Percentiles rank a stretch among this genome's conserved stretches.
These are phyloP conservation scores for Tinea pellionella DNA, from an alignment of 2,888 invertebrate species.

Conservation along the genomic window DNA sequence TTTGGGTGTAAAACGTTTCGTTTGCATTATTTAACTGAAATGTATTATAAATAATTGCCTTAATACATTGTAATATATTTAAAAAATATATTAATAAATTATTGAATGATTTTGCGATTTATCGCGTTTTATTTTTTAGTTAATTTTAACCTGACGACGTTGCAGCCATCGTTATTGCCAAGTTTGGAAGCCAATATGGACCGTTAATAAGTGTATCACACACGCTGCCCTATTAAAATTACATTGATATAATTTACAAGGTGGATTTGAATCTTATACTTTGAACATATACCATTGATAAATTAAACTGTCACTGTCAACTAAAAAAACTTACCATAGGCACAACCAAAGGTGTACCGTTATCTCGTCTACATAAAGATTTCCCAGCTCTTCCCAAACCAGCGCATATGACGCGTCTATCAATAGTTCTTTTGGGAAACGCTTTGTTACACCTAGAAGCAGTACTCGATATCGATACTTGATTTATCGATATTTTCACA, in stretches of 20 bases:
- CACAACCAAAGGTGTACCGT: not conserved
- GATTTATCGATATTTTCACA: not conserved
- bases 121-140: too few relatives aligned
- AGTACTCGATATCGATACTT: not conserved
- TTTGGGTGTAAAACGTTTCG: not conserved
- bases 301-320: too few relatives aligned
- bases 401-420: conserved; percentile 1
- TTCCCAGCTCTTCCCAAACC: not conserved
- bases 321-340: not conserved
- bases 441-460: not conserved
- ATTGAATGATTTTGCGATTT: too few relatives aligned
- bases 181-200: too few relatives aligned
- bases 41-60: not conserved
- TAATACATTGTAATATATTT: not conserved
- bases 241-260: too few relatives aligned
- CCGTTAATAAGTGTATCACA: too few relatives aligned
- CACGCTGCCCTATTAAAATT: too few relatives aligned
- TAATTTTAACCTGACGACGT: too few relatives aligned
- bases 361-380: not conserved
- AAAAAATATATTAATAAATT: not conserved
- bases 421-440: not conserved
- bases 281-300: too few relatives aligned
- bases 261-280: too few relatives aligned
- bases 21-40: not conserved
- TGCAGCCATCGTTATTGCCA: too few relatives aligned